A percentile compares a stretch with the other conserved stretches of the same genome.
These are phyloP conservation scores for Crotophaga sulcirostris DNA, from an alignment of 2,113 vertebrate genomes.

Conservation along the genomic window DNA sequence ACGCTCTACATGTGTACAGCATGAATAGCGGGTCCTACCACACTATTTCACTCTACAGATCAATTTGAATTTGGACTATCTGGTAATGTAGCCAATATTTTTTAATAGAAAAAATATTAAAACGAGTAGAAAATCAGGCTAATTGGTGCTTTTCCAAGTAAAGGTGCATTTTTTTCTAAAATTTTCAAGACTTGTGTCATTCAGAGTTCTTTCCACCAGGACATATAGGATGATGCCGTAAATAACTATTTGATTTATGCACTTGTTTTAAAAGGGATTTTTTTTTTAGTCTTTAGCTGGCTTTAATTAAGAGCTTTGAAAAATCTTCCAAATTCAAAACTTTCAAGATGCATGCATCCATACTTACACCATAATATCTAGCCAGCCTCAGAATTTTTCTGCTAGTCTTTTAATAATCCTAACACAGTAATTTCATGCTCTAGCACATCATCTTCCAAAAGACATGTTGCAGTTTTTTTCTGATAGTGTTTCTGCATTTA, in stretches of 20 bases:
- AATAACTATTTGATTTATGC: neutral
- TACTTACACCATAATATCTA: neutral
- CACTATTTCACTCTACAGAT: neutral
- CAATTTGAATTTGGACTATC: neutral
- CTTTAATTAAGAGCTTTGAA: neutral
- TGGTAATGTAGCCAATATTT: neutral
- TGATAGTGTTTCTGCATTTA: neutral
- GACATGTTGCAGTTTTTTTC: neutral
- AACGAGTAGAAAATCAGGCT: neutral
- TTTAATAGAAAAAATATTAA: neutral
- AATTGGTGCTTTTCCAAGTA: neutral
- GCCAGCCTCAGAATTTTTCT: neutral
- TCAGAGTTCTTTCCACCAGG: neutral
- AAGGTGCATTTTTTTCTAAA: neutral
- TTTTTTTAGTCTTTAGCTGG: neutral
- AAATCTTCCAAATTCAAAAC: neutral
- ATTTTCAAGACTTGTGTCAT: neutral
- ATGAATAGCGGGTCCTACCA: rapidly evolving
- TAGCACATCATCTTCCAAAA: constrained; percentile 20
- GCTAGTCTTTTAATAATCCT: constrained; percentile 15
- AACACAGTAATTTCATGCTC: neutral
- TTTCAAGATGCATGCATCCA: neutral
- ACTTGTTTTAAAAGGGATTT: neutral
- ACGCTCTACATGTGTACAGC: neutral
- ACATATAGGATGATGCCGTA: neutral